Percentiles rank a stretch among this genome's conserved stretches.
Conservation (phyloP, 2,797 vertebrate genomes). For the Odontamblyopus rebecca region DNA sequence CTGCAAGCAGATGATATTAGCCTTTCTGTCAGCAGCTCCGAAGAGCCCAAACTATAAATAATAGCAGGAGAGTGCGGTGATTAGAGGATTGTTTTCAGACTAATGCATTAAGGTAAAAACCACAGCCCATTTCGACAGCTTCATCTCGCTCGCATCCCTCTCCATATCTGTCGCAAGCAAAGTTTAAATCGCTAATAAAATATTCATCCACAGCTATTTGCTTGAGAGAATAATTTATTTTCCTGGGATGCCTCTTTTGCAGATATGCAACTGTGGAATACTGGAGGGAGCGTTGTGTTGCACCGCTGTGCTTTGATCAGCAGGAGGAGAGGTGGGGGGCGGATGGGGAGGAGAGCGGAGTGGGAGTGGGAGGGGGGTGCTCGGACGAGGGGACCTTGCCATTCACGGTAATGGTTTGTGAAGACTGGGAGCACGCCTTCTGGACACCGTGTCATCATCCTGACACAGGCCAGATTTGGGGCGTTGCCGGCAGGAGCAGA, state of each 20-base stretch:
- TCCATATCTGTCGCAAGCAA: slow-evolving; percentile 59
- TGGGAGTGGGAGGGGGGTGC: slow-evolving; percentile 40
- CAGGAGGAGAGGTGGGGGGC: slow-evolving; percentile 70
- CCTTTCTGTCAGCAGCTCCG: slow-evolving; percentile 64
- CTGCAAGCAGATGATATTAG: slow-evolving; percentile 63
- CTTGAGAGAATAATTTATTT: slow-evolving; percentile 81
- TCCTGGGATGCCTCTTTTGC: slow-evolving; percentile 73
- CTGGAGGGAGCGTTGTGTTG: slow-evolving; percentile 67
- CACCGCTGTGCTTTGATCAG: slow-evolving; percentile 75
- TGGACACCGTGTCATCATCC: slow-evolving; percentile 68
- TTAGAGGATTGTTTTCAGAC: slow-evolving; percentile 72
- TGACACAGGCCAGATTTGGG: slow-evolving; percentile 51
- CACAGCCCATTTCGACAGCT: slow-evolving; percentile 36
- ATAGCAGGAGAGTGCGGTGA: slow-evolving; percentile 66
- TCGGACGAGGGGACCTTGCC: slow-evolving; percentile 64
- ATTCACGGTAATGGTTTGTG: slow-evolving; percentile 73
- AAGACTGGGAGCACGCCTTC: slow-evolving; percentile 63
- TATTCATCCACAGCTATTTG: slow-evolving; percentile 78
- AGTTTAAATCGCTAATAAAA: slow-evolving; percentile 77
- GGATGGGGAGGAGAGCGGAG: slow-evolving; percentile 58
- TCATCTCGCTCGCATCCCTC: slow-evolving; percentile 49
- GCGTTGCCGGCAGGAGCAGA: slow-evolving; percentile 33
- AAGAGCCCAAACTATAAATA: slow-evolving; percentile 66
- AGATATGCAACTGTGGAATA: slow-evolving; percentile 63
- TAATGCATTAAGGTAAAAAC: slow-evolving; percentile 62